Base-by-base conservation (phyloP, 2,797 vertebrate genomes). In the Galagoides demidoff region DNA sequence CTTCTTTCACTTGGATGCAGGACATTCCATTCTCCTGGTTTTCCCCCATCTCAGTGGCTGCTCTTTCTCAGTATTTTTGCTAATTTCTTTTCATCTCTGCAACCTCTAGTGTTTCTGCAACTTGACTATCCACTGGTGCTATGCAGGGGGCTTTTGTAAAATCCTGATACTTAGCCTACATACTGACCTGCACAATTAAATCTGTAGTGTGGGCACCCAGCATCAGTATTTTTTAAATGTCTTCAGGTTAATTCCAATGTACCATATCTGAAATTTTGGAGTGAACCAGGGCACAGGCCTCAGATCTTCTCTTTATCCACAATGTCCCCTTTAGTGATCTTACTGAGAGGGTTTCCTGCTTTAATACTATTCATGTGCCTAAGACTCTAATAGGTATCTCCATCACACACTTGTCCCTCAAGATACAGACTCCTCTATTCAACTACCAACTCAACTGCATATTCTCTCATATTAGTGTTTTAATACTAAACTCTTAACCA, bases 391-490 rank as follows among this genome's bases (percentile, higher is more conserved):
- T 43, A 29, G 74, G 12, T 64, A 76, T 55, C 25, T 63, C 27
- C 23, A 91, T n/a, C 43, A 61, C 31, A n/a, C 19, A 86, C n/a
- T 82, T 57, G 7, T 92, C 39, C 63, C 49, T 43, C 57, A 27
- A 94, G 92, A 88, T 55, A 3, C 52, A 91, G 3, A 59, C 31
- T 70, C 10, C n/a, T 89, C 20, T 29, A 29, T 4, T 25, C 57
- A 86, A 49, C 17, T 68, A 39, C 63, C 43, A 66, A 74, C 37
- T 84, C 85, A 43, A 14, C 2, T 37, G 34, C 22, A 43, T 34
- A 79, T 16, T 73, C n/a, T 25, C 76, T 68, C 31, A 96, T 86
- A 86, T 91, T 84, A 94, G 20, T 43, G 22, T 83, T 83, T 77
- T 91, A 34, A 91, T 55, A 79, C 5, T 84, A n/a, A 71, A 43